Evolutionary conservation across 2,797 vertebrate genomes (phyloP).

Genomic region (Carduelis carduelis): DNA sequence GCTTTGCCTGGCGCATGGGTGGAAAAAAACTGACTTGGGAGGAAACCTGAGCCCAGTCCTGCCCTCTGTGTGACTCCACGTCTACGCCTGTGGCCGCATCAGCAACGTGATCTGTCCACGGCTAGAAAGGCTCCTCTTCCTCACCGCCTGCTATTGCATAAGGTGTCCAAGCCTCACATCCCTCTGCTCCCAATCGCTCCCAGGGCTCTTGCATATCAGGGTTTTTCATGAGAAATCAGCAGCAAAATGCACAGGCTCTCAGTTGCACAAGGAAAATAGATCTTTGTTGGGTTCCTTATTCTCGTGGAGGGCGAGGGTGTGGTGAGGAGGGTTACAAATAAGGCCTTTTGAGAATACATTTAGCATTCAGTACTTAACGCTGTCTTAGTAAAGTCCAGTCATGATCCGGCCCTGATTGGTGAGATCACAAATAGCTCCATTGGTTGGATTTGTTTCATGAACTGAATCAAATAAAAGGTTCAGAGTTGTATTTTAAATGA

Average conservation of each 20-base stretch:
- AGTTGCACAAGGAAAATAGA: constrained; percentile 70
- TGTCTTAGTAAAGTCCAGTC: constrained; percentile 53
- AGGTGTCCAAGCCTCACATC: not conserved
- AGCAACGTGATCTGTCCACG: not conserved
- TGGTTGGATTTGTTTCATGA: not conserved
- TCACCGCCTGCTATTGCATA: not conserved
- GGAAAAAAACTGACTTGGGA: not conserved
- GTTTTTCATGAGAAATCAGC: constrained; percentile 68
- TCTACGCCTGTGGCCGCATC: not conserved
- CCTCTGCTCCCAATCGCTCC: constrained; percentile 1
- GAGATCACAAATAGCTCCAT: constrained; percentile 56
- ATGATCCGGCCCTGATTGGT: constrained; percentile 57
- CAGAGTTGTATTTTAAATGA: constrained; percentile 11
- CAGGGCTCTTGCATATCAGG: constrained; percentile 67
- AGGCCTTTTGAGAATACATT: constrained; percentile 64
- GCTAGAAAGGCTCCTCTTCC: constrained; percentile 11
- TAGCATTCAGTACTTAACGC: constrained; percentile 36
- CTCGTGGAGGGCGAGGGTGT: constrained; percentile 7
- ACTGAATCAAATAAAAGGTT: constrained; percentile 55
- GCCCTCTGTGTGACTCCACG: constrained; percentile 41
- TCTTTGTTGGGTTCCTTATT: not conserved
- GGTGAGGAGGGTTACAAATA: constrained; percentile 45
- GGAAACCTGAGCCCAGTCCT: not conserved
- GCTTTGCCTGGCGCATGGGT: not conserved
- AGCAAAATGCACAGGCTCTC: constrained; percentile 71